Evolutionary conservation across 2,888 invertebrate species (phyloP), one percentile per base, ranked within the genome.

Genomic region (Cryptocephalus primarius): DNA sequence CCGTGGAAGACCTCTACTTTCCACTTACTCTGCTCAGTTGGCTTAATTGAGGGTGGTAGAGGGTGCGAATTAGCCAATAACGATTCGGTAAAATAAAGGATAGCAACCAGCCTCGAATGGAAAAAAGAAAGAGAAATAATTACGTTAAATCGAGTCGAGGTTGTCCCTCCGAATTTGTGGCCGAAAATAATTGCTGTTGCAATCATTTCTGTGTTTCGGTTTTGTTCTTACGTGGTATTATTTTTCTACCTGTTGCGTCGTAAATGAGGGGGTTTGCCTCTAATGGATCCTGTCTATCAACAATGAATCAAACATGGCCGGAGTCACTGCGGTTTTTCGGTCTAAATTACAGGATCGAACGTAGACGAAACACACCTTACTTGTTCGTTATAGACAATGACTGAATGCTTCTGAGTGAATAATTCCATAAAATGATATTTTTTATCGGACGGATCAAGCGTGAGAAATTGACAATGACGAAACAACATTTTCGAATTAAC

Each of bases 371-470:
- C 32, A 42, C 44, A 45, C 32, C 48, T 42, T 44, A 14, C 32
- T 51, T 55, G 52, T 56, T 58, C 58, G 58, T 58, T 58, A 58
- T 54, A 56, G 55, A 58, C 58, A 58, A 55, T 58, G 58, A 58
- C 58, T 53, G 55, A 58, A 58, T 53, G 51, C 49, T 56, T 58
- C 56, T 53, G 52, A 42, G 42, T 45, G 49, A 51, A 52, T 54
- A 53, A 54, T 56, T 56, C 51, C 51, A 48, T 48, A 54, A 57
- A 57, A 56, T 53, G 48, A 53, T 51, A 52, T 53, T 52, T 53
- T 53, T 57, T 51, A 46, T 43, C 46, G 31, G 40, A 32, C 40
- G 45, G 42, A 44, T 38, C 39, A 10, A 41, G 32, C 46, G 45
- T 50, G 45, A 42, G 50, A 46, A 47, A 49, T 43, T 32, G 32